phyloP scores from a whole-genome alignment of 2,113 vertebrate genomes.

The Phyllostomus discolor region DNA sequence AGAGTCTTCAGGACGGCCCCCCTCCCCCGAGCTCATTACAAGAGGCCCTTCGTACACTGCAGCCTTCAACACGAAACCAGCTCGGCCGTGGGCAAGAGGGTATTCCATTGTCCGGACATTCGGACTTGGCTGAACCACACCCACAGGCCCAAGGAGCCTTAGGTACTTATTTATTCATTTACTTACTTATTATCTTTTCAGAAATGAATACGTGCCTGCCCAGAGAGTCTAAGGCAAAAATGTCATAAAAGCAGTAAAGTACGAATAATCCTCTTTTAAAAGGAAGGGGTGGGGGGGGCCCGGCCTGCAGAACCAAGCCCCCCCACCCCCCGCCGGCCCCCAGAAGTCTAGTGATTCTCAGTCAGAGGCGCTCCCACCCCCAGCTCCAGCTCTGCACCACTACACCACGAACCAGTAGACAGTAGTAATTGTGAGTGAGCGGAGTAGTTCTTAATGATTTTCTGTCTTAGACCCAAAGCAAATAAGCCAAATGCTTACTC shows the following conservation, averaged over 20 bases:
- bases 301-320: constrained; percentile 68
- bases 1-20: constrained; percentile 57
- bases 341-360: constrained; percentile 45
- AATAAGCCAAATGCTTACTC: constrained; percentile 76
- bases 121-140: constrained; percentile 74
- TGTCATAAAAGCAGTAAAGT: constrained; percentile 61
- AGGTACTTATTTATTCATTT: constrained; percentile 64
- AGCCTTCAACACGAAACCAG: constrained; percentile 75
- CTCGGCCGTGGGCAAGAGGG: constrained; percentile 67
- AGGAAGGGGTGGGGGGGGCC: constrained; percentile 12
- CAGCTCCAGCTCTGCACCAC: constrained; percentile 74
- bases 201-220: constrained; percentile 22
- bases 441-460: constrained; percentile 75
- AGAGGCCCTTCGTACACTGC: constrained; percentile 68
- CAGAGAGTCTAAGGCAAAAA: constrained; percentile 60
- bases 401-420: constrained; percentile 64
- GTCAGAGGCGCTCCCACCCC: constrained; percentile 55
- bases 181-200: background rate
- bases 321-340: background rate
- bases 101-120: constrained; percentile 71
- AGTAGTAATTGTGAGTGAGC: constrained; percentile 72
- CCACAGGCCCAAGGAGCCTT: constrained; percentile 61
- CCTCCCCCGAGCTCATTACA: constrained; percentile 3
- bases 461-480: constrained; percentile 77
- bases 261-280: constrained; percentile 58